Conservation (phyloP, 2,113 vertebrate genomes). For the Gymnorhina tibicen region DNA sequence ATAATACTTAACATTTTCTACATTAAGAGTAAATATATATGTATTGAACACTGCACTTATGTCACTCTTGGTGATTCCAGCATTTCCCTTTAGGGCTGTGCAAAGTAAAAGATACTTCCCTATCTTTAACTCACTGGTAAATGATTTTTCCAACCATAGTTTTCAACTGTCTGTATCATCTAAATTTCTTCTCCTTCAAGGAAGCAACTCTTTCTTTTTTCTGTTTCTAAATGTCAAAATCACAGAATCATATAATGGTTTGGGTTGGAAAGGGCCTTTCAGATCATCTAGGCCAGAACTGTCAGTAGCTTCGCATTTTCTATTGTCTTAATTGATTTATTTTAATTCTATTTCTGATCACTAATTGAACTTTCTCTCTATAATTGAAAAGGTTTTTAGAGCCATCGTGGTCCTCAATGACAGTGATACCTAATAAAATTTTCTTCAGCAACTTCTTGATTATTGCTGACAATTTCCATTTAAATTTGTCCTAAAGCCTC, state of each 20-base stretch:
- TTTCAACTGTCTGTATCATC: neutral
- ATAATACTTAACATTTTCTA: neutral
- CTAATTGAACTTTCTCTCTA: neutral
- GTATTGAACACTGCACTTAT: neutral
- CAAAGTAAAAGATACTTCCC: neutral
- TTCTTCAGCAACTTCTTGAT: neutral
- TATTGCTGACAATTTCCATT: neutral
- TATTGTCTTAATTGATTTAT: neutral
- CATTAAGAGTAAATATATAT: neutral
- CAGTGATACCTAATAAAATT: neutral
- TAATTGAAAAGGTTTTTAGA: neutral
- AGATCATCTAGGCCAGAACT: neutral
- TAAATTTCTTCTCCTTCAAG: neutral
- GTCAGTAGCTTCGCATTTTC: neutral
- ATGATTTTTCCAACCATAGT: neutral
- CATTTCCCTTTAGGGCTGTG: neutral
- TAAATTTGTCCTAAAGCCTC: neutral
- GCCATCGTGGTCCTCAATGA: neutral
- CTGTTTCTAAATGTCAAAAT: neutral
- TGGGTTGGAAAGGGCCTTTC: neutral
- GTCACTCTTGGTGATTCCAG: neutral
- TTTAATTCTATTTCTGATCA: neutral
- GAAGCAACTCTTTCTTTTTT: neutral
- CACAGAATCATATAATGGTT: neutral
- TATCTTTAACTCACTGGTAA: neutral